phyloP scores from a whole-genome alignment of 2,797 vertebrate species.

The Lindbergichthys nudifrons region DNA sequence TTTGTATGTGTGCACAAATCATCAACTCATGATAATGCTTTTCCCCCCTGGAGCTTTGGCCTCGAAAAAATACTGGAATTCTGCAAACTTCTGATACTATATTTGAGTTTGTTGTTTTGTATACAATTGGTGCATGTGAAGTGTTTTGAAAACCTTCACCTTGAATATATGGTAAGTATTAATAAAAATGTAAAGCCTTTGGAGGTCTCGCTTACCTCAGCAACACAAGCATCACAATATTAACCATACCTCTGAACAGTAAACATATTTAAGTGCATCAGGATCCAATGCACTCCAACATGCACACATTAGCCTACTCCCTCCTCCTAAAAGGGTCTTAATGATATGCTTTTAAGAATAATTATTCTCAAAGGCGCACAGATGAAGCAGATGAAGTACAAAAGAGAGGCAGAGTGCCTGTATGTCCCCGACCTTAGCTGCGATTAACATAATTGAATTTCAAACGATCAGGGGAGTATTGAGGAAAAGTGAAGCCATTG shows the following conservation, averaged over 20 bases:
- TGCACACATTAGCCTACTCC: constrained; percentile 46
- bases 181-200: not conserved
- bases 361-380: constrained; percentile 74
- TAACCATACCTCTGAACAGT: constrained; percentile 49
- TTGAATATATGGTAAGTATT: not conserved
- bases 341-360: constrained; percentile 79
- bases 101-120: not conserved
- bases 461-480: constrained; percentile 73
- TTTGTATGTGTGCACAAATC: not conserved
- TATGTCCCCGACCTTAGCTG: constrained; percentile 68
- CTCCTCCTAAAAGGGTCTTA: constrained; percentile 59
- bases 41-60: not conserved
- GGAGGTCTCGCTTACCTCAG: not conserved
- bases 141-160: not conserved
- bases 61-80: not conserved
- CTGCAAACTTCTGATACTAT: not conserved
- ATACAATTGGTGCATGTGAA: not conserved
- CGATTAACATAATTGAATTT: constrained; percentile 86
- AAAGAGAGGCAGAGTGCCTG: constrained; percentile 46
- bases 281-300: constrained; percentile 44
- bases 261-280: constrained; percentile 57
- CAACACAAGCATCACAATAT: constrained; percentile 8
- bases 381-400: constrained; percentile 58
- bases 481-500: constrained; percentile 65
- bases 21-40: not conserved